Percentiles rank a stretch among this genome's conserved stretches.
phyloP scores from a whole-genome alignment of 2,797 vertebrate genomes.

The Cyclura pinguis region DNA sequence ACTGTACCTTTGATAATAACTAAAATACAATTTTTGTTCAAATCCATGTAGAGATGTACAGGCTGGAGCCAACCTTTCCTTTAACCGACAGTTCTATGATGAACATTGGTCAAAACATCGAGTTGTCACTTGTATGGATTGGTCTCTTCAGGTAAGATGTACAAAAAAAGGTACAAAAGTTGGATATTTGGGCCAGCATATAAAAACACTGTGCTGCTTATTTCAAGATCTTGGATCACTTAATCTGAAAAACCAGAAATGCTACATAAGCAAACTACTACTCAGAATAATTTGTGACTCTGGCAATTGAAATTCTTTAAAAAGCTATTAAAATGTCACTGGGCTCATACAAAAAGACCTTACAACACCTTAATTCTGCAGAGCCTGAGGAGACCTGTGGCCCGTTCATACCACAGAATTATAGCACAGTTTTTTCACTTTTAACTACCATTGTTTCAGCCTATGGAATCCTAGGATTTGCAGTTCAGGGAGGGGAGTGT shows the following conservation, averaged over 20 bases:
- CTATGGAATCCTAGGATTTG: too few species aligned
- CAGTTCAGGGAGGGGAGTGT: too few species aligned
- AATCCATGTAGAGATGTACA: constrained; percentile 83
- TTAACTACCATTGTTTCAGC: too few species aligned
- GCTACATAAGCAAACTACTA: not conserved
- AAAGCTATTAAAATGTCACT: not conserved
- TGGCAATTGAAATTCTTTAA: not conserved
- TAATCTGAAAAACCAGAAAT: not conserved
- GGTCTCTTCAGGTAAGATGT: constrained; percentile 93
- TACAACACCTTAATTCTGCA: too few species aligned
- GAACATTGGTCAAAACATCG: constrained; percentile 98
- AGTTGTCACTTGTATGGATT: constrained; percentile 96
- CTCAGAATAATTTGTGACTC: not conserved
- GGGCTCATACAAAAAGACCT: not conserved
- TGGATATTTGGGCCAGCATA: not conserved
- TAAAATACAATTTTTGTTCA: constrained; percentile 55
- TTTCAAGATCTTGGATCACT: not conserved
- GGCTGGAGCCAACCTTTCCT: constrained; percentile 92
- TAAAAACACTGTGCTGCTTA: fast-evolving
- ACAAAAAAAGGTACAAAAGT: not conserved
- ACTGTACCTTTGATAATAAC: not conserved
- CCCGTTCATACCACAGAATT: too few species aligned
- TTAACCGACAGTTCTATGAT: constrained; percentile 94
- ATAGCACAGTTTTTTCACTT: too few species aligned
- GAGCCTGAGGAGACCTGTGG: too few species aligned